A percentile compares a stretch with the other conserved stretches of the same genome.
phyloP scores from a whole-genome alignment of 1,140 invertebrate genomes.

The Bombyx mandarina region DNA sequence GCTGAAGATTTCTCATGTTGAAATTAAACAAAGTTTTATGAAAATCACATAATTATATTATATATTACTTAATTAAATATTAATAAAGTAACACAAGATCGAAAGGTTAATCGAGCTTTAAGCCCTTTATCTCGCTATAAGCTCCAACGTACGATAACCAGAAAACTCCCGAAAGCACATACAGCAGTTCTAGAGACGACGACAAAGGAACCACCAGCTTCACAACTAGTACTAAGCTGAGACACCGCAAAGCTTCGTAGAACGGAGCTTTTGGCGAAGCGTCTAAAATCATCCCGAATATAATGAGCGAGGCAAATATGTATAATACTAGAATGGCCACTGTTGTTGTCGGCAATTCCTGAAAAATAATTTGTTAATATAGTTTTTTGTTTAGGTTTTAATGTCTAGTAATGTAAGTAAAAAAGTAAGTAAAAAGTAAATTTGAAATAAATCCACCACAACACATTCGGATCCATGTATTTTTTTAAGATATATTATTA shows the following conservation, averaged over 20 bases:
- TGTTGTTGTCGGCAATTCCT: constrained; percentile 68
- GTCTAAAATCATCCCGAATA: constrained; percentile 78
- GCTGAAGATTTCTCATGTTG: not conserved
- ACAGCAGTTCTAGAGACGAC: constrained; percentile 23
- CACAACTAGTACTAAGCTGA: constrained; percentile 33
- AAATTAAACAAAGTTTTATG: not conserved
- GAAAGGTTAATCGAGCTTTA: not conserved
- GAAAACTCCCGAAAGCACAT: constrained; percentile 50
- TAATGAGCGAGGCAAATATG: constrained; percentile 74
- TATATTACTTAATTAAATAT: not conserved
- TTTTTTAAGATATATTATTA: too few relatives aligned
- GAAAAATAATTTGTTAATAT: constrained; percentile 34
- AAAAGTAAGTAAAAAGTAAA: too few relatives aligned
- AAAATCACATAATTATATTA: not conserved
- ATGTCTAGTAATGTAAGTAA: too few relatives aligned
- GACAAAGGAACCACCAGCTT: constrained; percentile 17
- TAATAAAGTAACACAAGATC: not conserved
- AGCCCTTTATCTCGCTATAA: constrained; percentile 10
- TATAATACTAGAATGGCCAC: constrained; percentile 69
- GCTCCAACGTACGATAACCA: constrained; percentile 45
- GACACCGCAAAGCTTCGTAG: constrained; percentile 69
- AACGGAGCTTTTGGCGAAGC: constrained; percentile 55
- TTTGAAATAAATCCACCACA: too few relatives aligned
- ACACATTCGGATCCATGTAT: too few relatives aligned
- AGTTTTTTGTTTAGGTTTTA: too few relatives aligned